A percentile compares a stretch with the other conserved stretches of the same genome.
These are phyloP conservation scores for Argynnis bischoffii DNA, from an alignment of 2,888 invertebrate genomes.

Conservation along the genomic window DNA sequence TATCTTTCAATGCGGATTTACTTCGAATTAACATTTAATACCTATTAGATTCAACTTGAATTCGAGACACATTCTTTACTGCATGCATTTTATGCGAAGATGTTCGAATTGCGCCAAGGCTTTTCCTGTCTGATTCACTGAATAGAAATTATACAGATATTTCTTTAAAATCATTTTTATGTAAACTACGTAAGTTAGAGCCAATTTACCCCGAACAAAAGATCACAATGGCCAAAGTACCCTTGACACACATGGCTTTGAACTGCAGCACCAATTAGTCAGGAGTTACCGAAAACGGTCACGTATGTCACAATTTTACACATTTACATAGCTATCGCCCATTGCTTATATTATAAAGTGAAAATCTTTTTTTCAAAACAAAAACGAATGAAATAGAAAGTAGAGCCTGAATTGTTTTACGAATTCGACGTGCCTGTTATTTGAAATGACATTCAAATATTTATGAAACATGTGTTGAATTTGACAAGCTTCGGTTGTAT, in stretches of 20 bases:
- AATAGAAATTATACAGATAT: neutral
- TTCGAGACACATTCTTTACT: too few relatives aligned
- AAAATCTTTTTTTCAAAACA: slow-evolving; percentile 16
- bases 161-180: slow-evolving; percentile 1
- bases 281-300: slow-evolving; percentile 4
- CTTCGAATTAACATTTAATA: too few relatives aligned
- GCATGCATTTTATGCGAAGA: too few relatives aligned
- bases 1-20: too few relatives aligned
- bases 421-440: slow-evolving; percentile 35
- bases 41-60: too few relatives aligned
- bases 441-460: slow-evolving; percentile 29
- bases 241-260: slow-evolving; percentile 28
- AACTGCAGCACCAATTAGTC: slow-evolving; percentile 20
- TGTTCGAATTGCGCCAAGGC: slow-evolving; percentile 22
- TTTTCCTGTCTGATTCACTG: neutral
- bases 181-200: slow-evolving; percentile 5
- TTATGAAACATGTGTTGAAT: slow-evolving; percentile 34
- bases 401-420: slow-evolving; percentile 39
- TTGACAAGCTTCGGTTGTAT: slow-evolving; percentile 34
- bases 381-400: slow-evolving; percentile 45
- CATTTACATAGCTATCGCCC: slow-evolving; percentile 3
- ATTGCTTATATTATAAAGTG: slow-evolving; percentile 15
- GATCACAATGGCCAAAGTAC: slow-evolving; percentile 14
- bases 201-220: slow-evolving; percentile 12
- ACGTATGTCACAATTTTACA: slow-evolving; percentile 17